These are phyloP conservation scores for Tenodera sinensis DNA, from an alignment of 2,888 invertebrate genomes.

Conservation along the genomic window DNA sequence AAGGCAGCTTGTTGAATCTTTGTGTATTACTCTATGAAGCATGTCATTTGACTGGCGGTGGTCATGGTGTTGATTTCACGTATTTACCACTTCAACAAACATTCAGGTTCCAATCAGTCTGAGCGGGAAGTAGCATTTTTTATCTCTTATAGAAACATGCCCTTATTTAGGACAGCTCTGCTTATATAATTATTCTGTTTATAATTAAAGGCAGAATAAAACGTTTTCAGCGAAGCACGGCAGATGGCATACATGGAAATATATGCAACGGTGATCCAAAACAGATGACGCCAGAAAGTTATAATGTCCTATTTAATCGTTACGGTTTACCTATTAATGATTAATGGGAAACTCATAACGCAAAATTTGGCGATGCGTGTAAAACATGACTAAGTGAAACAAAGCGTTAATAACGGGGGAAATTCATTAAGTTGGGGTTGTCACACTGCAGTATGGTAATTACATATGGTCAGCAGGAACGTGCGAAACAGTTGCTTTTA, in stretches of 20 bases:
- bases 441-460: not conserved
- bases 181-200: not conserved
- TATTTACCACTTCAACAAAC: no score
- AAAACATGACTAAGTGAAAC: not conserved
- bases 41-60: no score
- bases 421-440: not conserved
- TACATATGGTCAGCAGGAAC: not conserved
- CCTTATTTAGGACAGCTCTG: not conserved
- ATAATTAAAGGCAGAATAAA: not conserved
- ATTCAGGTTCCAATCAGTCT: no score
- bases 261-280: not conserved
- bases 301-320: not conserved
- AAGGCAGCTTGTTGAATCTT: no score
- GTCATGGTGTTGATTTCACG: no score
- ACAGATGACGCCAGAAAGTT: not conserved
- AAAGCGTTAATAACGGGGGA: not conserved
- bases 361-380: not conserved
- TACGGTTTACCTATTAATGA: not conserved
- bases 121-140: no score
- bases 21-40: no score
- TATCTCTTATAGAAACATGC: no score
- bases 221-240: not conserved
- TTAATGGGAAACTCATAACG: not conserved
- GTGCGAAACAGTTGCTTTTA: not conserved
- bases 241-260: not conserved